phyloP scores from a whole-genome alignment of 2,888 invertebrate genomes.

The Sphaerophoria taeniata region DNA sequence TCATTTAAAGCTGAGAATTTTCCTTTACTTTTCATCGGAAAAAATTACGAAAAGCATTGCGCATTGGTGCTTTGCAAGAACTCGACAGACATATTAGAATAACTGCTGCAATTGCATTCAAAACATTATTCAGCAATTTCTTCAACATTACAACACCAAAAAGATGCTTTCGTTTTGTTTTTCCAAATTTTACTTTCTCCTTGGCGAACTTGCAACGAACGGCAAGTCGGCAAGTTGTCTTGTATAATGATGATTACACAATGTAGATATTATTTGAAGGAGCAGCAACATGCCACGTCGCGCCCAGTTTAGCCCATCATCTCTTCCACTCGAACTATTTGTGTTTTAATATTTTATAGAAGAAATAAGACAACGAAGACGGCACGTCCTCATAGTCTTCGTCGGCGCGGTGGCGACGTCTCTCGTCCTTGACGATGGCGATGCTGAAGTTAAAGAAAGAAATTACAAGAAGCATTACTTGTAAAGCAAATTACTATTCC shows the following conservation, averaged over 20 bases:
- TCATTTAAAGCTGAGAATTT: neutral
- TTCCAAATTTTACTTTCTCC: constrained; percentile 9
- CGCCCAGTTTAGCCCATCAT: neutral
- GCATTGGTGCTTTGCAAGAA: constrained; percentile 36
- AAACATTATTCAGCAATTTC: constrained; percentile 62
- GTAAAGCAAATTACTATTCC: constrained; percentile 43
- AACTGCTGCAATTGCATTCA: no score
- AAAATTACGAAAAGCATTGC: constrained; percentile 55
- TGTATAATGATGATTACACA: constrained; percentile 18
- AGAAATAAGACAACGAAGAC: no score
- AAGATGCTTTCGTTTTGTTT: constrained; percentile 51
- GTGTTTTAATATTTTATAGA: constrained; percentile 71
- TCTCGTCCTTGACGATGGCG: no score
- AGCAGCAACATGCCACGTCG: neutral
- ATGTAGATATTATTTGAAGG: constrained; percentile 5
- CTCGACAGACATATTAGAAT: no score
- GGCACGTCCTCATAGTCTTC: no score
- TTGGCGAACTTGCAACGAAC: neutral
- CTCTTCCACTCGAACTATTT: constrained; percentile 53
- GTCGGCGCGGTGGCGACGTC: no score
- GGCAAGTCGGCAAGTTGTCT: neutral
- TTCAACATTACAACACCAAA: constrained; percentile 53
- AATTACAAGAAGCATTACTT: constrained; percentile 41
- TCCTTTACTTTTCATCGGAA: neutral
- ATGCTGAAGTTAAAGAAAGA: constrained; percentile 43